These are phyloP conservation scores for Coregonus clupeaformis DNA, from an alignment of 2,113 vertebrate genomes.

Conservation along the genomic window DNA sequence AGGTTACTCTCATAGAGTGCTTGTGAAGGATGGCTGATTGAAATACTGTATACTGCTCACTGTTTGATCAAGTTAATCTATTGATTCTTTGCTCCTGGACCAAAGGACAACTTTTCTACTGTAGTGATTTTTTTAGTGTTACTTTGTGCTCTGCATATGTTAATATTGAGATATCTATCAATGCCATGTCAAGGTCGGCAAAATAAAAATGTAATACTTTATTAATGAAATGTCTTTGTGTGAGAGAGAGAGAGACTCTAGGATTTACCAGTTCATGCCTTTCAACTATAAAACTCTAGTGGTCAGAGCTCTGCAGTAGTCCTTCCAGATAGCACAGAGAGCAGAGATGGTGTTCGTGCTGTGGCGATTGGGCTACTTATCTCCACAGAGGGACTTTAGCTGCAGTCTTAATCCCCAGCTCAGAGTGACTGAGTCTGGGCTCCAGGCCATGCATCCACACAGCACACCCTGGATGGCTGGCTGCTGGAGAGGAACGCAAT, in stretches of 20 bases:
- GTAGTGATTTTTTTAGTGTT: background rate
- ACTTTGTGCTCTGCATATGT: background rate
- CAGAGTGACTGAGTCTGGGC: background rate
- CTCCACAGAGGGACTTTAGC: background rate
- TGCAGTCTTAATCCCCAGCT: background rate
- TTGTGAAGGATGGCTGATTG: slow-evolving; percentile 21
- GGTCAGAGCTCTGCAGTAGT: too few species aligned
- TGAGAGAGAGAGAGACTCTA: too few species aligned
- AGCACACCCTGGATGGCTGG: background rate
- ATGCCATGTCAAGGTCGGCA: background rate
- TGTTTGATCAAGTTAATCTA: slow-evolving; percentile 22
- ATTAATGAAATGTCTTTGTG: background rate
- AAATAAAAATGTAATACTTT: background rate
- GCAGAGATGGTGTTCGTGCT: background rate
- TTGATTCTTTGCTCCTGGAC: slow-evolving; percentile 10
- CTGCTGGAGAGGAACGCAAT: background rate
- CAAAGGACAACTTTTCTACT: background rate
- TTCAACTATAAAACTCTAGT: background rate
- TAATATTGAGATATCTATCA: background rate
- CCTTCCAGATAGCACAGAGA: background rate
- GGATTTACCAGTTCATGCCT: too few species aligned
- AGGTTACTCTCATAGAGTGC: slow-evolving; percentile 12
- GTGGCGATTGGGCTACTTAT: background rate
- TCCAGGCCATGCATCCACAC: background rate
- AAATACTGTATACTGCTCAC: slow-evolving; percentile 16